Evolutionary conservation across 2,797 vertebrate species (phyloP).

Genomic region (Hippoglossus hippoglossus): DNA sequence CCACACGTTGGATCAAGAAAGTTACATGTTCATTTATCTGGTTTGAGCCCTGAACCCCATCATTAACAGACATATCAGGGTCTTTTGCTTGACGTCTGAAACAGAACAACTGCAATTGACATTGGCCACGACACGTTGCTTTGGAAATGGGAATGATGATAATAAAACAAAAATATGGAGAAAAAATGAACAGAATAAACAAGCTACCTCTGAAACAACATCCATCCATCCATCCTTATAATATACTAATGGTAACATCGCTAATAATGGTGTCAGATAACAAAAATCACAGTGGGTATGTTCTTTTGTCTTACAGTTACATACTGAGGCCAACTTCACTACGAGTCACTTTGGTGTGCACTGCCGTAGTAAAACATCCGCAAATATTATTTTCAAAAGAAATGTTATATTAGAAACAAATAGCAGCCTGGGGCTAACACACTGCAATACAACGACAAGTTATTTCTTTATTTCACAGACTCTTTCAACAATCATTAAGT

Average conservation of each 20-base stretch:
- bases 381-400: background rate
- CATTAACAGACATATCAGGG: slow-evolving; percentile 10
- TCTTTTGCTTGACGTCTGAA: slow-evolving; percentile 24
- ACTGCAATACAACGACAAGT: background rate
- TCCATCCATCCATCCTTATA: background rate
- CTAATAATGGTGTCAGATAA: no score
- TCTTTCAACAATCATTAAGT: background rate
- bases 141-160: background rate
- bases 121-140: slow-evolving; percentile 40
- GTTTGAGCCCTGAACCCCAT: no score
- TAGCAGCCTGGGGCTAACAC: background rate
- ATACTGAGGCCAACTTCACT: background rate
- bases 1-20: no score
- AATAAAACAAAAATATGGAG: no score
- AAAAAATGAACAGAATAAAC: no score
- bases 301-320: background rate
- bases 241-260: no score
- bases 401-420: background rate
- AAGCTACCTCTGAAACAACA: no score
- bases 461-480: background rate
- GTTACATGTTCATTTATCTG: no score
- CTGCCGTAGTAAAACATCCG: background rate
- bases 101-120: slow-evolving; percentile 35
- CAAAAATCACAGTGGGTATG: no score
- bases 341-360: background rate